Evolutionary conservation across 2,113 vertebrate genomes (phyloP), one percentile per base, ranked within the genome.

Genomic region (Sakesphorus luctuosus): DNA sequence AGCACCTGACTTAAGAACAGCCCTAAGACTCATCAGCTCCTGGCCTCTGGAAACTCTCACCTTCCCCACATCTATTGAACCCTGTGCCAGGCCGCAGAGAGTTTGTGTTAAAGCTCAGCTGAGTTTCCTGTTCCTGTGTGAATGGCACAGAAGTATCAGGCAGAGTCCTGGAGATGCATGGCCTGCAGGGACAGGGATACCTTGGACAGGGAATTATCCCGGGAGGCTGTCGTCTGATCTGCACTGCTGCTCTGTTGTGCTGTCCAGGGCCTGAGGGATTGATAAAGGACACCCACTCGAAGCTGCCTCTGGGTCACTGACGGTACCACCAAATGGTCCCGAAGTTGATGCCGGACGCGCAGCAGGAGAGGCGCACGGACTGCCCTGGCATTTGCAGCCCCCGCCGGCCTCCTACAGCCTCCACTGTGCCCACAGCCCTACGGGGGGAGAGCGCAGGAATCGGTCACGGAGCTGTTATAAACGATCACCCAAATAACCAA

Each of bases 291-390:
- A 91, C 1, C 63, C 58, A 82, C 16, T 89, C 18, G 1, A 18
- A 13, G 0, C 1, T 12, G 47, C 26, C 18, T 7, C 33, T 2
- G 1, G 36, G 6, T 3, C 13, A 1, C 18, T 77, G 58, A 21
- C 58, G 43, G 69, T 89, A 85, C 89, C 93, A 91, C 0, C 0
- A 0, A 24, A 90, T 0, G 0, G 0, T 0, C 1, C 2, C 13
- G 1, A 89, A 62, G 8, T 0, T 3, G 15, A 55, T 38, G 9
- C 80, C 43, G 5, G 9, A 18, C 3, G 11, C 12, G 1, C 2
- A 65, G 66, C 90, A 94, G 44, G 62, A 92, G 43, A 86, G 65
- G 6, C 1, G 7, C 36, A 55, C 33, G 2, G 40, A 69, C 3
- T 53, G 35, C 24, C 93, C 80, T 18, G 69, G 1, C 0, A 1